These are phyloP conservation scores for Peromyscus californicus DNA, from an alignment of 2,113 vertebrate genomes.

Conservation along the genomic window DNA sequence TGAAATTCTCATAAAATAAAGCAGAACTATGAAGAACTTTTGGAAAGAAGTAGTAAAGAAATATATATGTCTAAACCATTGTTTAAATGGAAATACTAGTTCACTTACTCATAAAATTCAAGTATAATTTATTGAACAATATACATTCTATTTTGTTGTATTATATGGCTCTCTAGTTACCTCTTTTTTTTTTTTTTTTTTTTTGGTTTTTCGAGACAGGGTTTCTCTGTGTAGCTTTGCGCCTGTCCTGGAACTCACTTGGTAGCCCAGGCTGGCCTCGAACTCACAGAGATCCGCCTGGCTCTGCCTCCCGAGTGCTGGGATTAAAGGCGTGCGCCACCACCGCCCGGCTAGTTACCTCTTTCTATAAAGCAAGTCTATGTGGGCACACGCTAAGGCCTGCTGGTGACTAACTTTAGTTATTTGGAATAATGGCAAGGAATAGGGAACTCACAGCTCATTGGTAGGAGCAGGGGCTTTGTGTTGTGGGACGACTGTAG, in stretches of 20 bases:
- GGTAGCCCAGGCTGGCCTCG: no score
- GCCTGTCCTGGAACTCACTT: no score
- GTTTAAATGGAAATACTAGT: conserved; percentile 55
- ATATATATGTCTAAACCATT: conserved; percentile 12
- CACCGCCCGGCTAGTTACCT: no score
- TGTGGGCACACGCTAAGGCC: conserved; percentile 17
- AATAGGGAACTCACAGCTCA: not conserved
- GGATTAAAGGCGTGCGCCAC: no score
- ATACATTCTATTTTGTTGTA: conserved; percentile 32
- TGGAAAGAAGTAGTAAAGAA: conserved; percentile 34
- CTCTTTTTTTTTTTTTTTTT: no score
- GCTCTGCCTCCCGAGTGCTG: no score
- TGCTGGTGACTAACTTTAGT: not conserved
- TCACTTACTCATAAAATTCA: conserved; percentile 42
- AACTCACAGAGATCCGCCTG: no score
- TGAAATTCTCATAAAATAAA: not conserved
- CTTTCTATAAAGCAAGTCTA: not conserved
- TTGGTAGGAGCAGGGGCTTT: not conserved
- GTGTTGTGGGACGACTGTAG: not conserved
- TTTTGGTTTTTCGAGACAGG: no score
- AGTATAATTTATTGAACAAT: conserved; percentile 30
- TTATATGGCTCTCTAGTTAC: conserved; percentile 38
- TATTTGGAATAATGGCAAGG: not conserved
- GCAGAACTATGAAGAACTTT: not conserved
- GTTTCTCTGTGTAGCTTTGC: no score